A percentile compares a stretch with the other conserved stretches of the same genome.
Evolutionary conservation across 1,140 invertebrate genomes (phyloP).

Genomic region (Plodia interpunctella): DNA sequence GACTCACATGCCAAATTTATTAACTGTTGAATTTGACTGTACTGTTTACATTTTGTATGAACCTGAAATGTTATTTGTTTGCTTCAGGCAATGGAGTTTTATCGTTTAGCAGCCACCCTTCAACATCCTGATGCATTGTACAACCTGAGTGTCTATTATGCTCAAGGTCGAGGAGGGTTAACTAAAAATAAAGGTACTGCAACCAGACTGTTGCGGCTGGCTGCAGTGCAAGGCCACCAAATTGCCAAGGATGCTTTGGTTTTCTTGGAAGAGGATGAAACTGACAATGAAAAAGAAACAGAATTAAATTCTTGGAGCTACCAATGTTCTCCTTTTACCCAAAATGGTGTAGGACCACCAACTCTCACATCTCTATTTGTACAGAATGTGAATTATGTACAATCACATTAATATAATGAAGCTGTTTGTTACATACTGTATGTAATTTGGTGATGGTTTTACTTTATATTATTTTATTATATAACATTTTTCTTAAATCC

Average conservation of each 20-base stretch:
- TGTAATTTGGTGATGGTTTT: background rate
- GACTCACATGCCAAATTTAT: too few species aligned
- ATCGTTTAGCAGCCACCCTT: constrained; percentile 76
- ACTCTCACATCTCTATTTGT: constrained; percentile 52
- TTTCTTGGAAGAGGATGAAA: constrained; percentile 32
- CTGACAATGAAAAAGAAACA: background rate
- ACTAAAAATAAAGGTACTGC: constrained; percentile 65
- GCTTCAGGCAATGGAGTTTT: constrained; percentile 79
- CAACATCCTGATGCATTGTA: constrained; percentile 80
- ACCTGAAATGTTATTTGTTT: constrained; percentile 17
- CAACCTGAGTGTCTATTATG: constrained; percentile 81
- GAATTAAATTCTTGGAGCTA: constrained; percentile 31
- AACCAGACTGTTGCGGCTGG: constrained; percentile 71
- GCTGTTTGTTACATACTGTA: constrained; percentile 29
- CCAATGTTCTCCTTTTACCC: constrained; percentile 23
- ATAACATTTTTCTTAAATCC: background rate
- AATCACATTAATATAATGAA: constrained; percentile 24
- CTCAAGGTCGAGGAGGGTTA: constrained; percentile 79
- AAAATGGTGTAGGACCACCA: constrained; percentile 43
- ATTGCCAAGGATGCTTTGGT: constrained; percentile 77
- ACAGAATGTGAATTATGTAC: constrained; percentile 41
- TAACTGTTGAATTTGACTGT: too few species aligned
- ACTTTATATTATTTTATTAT: background rate
- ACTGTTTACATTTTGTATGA: too few species aligned
- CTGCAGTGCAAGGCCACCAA: constrained; percentile 78